These are phyloP conservation scores for Poecilia velifera DNA, from an alignment of 2,797 vertebrate genomes.

Conservation along the genomic window DNA sequence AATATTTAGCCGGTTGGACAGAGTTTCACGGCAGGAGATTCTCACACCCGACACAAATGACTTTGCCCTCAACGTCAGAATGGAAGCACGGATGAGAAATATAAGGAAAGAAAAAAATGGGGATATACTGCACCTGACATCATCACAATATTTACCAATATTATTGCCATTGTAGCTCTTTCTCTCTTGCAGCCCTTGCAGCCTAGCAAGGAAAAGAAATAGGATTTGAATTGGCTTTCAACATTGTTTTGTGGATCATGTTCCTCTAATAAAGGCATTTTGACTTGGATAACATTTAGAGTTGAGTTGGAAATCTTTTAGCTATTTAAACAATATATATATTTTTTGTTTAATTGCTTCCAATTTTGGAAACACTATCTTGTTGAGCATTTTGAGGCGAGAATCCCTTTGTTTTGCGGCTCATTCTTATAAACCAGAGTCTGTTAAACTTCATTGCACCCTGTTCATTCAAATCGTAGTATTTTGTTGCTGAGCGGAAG, in stretches of 20 bases:
- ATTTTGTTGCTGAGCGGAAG: not conserved
- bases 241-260: not conserved
- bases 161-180: too few species aligned
- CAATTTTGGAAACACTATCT: not conserved
- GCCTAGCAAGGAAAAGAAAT: not conserved
- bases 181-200: too few species aligned
- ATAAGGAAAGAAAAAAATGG: too few species aligned
- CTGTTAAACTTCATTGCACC: not conserved
- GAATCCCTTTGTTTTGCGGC: not conserved
- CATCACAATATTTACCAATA: too few species aligned
- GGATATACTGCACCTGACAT: too few species aligned
- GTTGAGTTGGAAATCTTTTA: not conserved
- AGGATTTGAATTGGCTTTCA: not conserved
- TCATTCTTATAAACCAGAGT: not conserved
- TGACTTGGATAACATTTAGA: not conserved
- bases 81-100: too few species aligned
- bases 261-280: not conserved
- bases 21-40: not conserved
- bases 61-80: too few species aligned
- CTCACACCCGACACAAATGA: too few species aligned
- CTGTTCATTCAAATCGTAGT: not conserved
- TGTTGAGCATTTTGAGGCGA: too few species aligned
- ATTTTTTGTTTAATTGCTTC: not conserved
- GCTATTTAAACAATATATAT: too few species aligned
- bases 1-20: not conserved